A percentile compares a stretch with the other conserved stretches of the same genome.
Evolutionary conservation across 2,113 vertebrate species (phyloP).

Genomic region (Enhydra lutris): DNA sequence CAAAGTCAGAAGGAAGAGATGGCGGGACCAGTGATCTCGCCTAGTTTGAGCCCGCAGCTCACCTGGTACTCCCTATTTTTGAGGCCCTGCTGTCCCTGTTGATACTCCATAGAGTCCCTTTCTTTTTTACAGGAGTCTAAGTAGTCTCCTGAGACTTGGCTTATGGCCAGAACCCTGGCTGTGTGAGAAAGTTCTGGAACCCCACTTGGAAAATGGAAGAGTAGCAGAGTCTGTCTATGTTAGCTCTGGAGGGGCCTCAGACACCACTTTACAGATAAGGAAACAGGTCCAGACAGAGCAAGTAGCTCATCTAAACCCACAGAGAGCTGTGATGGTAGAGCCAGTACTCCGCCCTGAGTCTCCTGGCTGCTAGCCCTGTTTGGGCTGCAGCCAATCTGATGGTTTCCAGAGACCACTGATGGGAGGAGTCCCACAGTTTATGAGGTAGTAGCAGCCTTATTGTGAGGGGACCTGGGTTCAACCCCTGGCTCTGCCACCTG

Average conservation of each 20-base stretch:
- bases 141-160: not conserved
- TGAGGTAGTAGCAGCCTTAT: not conserved
- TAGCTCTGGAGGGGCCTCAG: not conserved
- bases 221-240: not conserved
- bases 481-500: not conserved
- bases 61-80: not conserved
- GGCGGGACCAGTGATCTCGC: not conserved
- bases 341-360: not conserved
- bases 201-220: not conserved
- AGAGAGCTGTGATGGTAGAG: not conserved
- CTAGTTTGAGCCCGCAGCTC: not conserved
- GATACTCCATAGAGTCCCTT: not conserved
- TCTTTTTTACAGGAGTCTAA: not conserved
- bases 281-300: not conserved
- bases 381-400: not conserved
- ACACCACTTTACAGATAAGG: not conserved
- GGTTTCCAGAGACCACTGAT: not conserved
- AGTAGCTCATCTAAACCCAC: not conserved
- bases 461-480: not conserved
- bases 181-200: not conserved
- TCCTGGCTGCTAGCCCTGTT: not conserved
- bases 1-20: not conserved
- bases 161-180: not conserved
- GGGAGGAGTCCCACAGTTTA: not conserved
- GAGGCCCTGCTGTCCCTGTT: not conserved